Evolutionary conservation across 2,113 vertebrate genomes (phyloP), one percentile per base, ranked within the genome.

Genomic region (Dissostichus mawsoni): DNA sequence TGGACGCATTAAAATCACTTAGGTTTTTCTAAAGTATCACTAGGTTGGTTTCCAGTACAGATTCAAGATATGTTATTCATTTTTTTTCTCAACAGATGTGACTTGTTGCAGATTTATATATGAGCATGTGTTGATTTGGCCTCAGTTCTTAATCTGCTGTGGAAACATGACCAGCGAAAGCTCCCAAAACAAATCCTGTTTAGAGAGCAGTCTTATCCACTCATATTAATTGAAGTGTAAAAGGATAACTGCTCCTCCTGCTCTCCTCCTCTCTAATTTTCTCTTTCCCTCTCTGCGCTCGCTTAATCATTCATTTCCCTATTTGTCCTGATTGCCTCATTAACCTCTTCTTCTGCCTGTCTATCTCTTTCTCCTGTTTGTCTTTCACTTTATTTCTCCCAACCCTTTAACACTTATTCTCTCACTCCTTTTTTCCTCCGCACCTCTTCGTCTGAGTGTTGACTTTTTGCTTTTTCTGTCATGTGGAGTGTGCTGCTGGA

Each of bases 141-240:
- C 66, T 58, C 45, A 78, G 62, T 61, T 78, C 61, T 78, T 59
- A 18, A 47, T 80, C 71, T 68, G 65, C 82, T 82, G 85, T 76
- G 70, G 81, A 89, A 87, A 88, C 68, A 69, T 33, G 51, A 77
- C 70, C 59, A 77, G 58, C n/a, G 11, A 88, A 76, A 78, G 69
- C 83, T 85, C 45, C 80, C 73, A 81, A 78, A 80, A 80, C 81
- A 81, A 87, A 87, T 91, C 80, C 81, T 79, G 66, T 91, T 92
- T 86, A 74, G 57, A 78, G 82, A 86, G 76, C 59, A 74, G 81
- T 84, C 90, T 91, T 79, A 85, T 92, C 89, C 87, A 67, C 84
- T 89, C 69, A 66, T 82, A 88, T 88, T 94, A 93, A 94, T 90
- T 93, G 89, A 92, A 90, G 88, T 89, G 84, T 92, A 90, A 94